Evolutionary conservation across 2,797 vertebrate genomes (phyloP), one percentile per base, ranked within the genome.

Genomic region (Taeniopygia guttata): DNA sequence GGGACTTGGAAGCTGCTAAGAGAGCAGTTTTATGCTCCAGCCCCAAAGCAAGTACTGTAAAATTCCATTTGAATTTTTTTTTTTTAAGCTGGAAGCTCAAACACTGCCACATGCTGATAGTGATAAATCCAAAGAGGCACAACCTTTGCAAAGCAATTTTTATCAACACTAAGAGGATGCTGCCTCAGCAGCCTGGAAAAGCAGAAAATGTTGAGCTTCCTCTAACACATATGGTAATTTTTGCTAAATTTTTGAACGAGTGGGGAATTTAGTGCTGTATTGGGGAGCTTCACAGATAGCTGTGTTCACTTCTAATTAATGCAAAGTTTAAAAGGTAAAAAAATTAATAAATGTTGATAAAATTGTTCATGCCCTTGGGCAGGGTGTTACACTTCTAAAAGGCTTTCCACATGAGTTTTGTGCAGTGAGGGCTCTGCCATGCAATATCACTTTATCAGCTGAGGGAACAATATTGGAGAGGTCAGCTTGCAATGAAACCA

Each of bases 41-140:
- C 94, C 93, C 96, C 94, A 97, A 97, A 98, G 95, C 96, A 96
- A 96, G 93, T 96, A 95, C 97, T 97, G 94, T 97, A 97, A 94
- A 97, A 97, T 98, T 98, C 94, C 88, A 98, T 98, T 98, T 98
- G 95, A 98, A 97, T 98, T 97, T 96, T 52, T 77, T 89, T 94
- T 89, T 94, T 85, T 90, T 92, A 93, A 96, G 94, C 95, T 97
- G 94, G 91, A 97, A 98, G 96, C 95, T 96, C 97, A 96, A 98
- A 96, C 97, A 97, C 91, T 97, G 96, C 96, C 97, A 88, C 96
- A 98, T 98, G 97, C 97, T 97, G 97, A 96, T 97, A 97, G 96
- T 94, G 97, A 98, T 98, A 98, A 98, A 98, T 98, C 96, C 90
- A 96, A 95, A 97, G 94, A 97, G 94, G 95, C 93, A 92, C 92